Evolutionary conservation across 2,888 invertebrate species (phyloP).

Genomic region (Fragum sueziense): DNA sequence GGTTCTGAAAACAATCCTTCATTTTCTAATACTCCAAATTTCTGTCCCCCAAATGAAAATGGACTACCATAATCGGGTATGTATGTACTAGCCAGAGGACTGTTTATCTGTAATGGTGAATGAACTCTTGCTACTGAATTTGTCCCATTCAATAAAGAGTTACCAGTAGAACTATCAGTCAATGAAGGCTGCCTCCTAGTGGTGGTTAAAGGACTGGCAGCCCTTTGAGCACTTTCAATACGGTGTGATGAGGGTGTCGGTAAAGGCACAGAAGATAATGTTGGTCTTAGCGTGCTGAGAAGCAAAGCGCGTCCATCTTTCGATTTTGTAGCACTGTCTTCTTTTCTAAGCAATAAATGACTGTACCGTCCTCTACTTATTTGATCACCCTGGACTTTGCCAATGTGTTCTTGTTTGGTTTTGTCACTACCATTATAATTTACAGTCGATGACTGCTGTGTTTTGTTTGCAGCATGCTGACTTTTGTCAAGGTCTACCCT

Average conservation of each 20-base stretch:
- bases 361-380: neutral
- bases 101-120: neutral
- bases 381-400: neutral
- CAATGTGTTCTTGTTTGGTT: neutral
- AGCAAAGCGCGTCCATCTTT: neutral
- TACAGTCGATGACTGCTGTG: neutral
- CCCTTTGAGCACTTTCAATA: neutral
- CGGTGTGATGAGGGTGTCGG: neutral
- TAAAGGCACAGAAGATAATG: neutral
- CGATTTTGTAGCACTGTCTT: neutral
- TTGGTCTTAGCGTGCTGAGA: neutral
- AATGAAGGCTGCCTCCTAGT: slow-evolving; percentile 42
- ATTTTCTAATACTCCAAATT: slow-evolving; percentile 33
- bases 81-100: slow-evolving; percentile 44
- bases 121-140: neutral
- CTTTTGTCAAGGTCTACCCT: neutral
- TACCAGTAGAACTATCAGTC: slow-evolving; percentile 21
- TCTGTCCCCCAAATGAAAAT: slow-evolving; percentile 34
- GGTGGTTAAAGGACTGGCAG: slow-evolving; percentile 20
- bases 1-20: slow-evolving; percentile 39
- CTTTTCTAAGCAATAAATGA: neutral
- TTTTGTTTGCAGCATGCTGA: neutral
- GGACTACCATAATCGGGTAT: slow-evolving; percentile 32
- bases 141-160: slow-evolving; percentile 8
- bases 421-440: neutral